Base-by-base conservation (phyloP, 2,113 vertebrate species). In the Calyptommatus sinebrachiatus region DNA sequence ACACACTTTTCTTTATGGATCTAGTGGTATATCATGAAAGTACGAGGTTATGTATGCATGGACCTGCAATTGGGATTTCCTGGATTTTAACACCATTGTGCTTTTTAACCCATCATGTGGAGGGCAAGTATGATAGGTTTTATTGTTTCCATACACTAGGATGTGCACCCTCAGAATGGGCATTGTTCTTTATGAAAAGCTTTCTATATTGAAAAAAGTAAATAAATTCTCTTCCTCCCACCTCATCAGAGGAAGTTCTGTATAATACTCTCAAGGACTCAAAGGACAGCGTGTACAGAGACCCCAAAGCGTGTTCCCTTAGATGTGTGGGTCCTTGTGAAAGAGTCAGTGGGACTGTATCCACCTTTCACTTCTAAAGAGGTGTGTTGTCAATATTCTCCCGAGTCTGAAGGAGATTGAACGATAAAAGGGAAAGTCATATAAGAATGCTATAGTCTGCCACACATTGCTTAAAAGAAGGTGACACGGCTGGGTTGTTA, bases 391-490 rank as follows among this genome's bases (percentile, higher is more conserved):
- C 24, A 29, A 62, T 1, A 75, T 85, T 86, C 73, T 77, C 7
- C 24, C 8, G 61, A 86, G 73, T 53, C 12, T 75, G 71, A 69
- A 69, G 71, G 72, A 83, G 71, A 83, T 78, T 28, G 6, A 73
- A 78, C 68, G 6, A n/a, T 88, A 71, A 76, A 83, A 8, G 72
- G 41, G 66, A 3, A 86, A 21, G 48, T 83, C 76, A 26, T 76
- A 0, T 77, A 71, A 29, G 1, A 28, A 69, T 77, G 65, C 4
- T 9, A 9, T 9, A 73, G 26, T 8, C 8, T 60, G 18, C 46
- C 73, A 68, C 84, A 82, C 20, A 82, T 84, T 70, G 31, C 84
- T 86, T 78, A 84, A 65, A 45, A 70, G 66, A 83, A 83, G 57
- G 24, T 74, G 76, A 61, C 57, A 83, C 2, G 57, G 65, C 65